phyloP scores from a whole-genome alignment of 2,113 vertebrate species.

The Urocolius indicus region DNA sequence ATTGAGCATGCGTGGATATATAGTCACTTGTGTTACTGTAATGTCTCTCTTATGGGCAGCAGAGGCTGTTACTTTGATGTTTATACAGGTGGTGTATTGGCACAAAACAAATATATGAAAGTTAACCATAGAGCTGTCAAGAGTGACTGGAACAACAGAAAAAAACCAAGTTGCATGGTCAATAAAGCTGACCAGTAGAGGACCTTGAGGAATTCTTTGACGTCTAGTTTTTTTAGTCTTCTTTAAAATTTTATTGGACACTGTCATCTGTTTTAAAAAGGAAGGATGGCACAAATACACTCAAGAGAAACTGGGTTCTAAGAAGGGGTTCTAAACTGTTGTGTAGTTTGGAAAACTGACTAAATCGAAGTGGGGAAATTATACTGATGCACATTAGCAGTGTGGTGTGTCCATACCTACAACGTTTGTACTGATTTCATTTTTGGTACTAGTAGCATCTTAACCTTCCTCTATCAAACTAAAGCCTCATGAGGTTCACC shows the following conservation, averaged over 20 bases:
- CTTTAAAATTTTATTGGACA: not conserved
- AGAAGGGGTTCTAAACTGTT: not conserved
- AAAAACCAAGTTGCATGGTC: not conserved
- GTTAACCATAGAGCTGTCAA: not conserved
- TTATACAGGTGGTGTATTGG: not conserved
- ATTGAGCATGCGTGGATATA: not conserved
- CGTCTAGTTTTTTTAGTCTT: not conserved
- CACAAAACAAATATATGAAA: not conserved
- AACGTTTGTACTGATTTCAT: not conserved
- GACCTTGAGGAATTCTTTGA: accelerated
- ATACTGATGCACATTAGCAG: accelerated
- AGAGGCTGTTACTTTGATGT: not conserved
- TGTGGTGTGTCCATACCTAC: not conserved
- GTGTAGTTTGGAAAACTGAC: not conserved
- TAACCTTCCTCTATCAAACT: not conserved
- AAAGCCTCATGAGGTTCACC: not conserved
- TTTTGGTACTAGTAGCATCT: not conserved
- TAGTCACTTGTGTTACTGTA: not conserved
- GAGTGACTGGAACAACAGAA: not conserved
- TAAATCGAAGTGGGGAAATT: not conserved
- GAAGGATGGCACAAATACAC: not conserved
- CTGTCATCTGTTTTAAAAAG: not conserved
- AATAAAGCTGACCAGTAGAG: not conserved
- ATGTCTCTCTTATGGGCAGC: not conserved
- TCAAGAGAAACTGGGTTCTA: not conserved